phyloP scores from a whole-genome alignment of 2,113 vertebrate genomes.

The Camelus dromedarius region DNA sequence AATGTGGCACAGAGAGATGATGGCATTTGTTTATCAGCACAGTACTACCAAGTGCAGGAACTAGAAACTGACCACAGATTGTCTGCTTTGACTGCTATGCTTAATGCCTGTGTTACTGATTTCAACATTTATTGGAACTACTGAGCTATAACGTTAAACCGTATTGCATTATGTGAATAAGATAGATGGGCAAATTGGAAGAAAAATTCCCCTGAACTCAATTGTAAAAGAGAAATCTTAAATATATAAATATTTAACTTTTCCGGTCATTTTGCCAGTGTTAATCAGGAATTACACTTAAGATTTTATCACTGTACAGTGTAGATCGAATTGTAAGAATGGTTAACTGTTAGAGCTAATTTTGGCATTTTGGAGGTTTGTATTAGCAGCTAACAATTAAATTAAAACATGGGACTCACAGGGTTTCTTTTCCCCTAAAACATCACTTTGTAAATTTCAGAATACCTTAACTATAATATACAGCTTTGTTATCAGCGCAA shows the following conservation, averaged over 20 bases:
- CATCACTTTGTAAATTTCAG: not conserved
- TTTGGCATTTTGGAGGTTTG: not conserved
- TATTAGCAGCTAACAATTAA: constrained; percentile 7
- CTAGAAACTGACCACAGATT: not conserved
- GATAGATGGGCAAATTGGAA: not conserved
- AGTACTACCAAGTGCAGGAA: not conserved
- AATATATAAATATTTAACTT: not conserved
- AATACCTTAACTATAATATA: constrained; percentile 90
- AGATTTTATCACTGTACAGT: not conserved
- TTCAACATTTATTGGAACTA: not conserved
- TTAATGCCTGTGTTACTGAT: not conserved
- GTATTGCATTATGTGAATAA: not conserved
- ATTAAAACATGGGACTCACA: not conserved
- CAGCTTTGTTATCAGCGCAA: constrained; percentile 93
- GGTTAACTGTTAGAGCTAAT: not conserved
- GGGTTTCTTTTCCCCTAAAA: not conserved
- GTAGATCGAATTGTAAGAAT: not conserved
- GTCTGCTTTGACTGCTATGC: not conserved
- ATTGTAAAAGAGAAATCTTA: not conserved
- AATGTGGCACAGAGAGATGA: not conserved
- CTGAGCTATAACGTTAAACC: not conserved
- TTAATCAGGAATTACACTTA: constrained; percentile 1
- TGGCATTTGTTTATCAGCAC: not conserved
- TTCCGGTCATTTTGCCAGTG: not conserved
- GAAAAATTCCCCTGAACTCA: not conserved